A percentile compares a stretch with the other conserved stretches of the same genome.
Evolutionary conservation across 2,888 invertebrate species (phyloP).

Genomic region (Slavum lentiscoides): DNA sequence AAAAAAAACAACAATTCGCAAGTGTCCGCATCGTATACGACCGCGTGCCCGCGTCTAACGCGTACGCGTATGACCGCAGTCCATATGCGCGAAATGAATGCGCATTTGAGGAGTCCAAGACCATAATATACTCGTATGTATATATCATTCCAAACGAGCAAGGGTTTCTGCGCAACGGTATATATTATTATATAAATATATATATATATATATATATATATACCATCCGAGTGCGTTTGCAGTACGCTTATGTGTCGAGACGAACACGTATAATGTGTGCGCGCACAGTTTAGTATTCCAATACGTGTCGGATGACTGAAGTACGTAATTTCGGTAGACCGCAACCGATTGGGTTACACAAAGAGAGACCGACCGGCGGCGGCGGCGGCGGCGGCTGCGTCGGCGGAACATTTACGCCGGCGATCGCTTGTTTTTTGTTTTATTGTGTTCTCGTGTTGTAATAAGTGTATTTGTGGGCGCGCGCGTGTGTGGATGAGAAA

Average conservation of each 20-base stretch:
- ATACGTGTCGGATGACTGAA: conserved; percentile 48
- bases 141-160: conserved; percentile 8
- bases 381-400: conserved; percentile 6
- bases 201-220: conserved; percentile 12
- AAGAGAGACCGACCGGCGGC: conserved; percentile 41
- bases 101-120: too few species aligned
- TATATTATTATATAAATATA: conserved; percentile 11
- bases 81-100: too few species aligned
- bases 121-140: too few species aligned
- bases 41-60: too few species aligned
- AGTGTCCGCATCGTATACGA: too few species aligned
- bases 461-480: not conserved
- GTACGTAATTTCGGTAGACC: conserved; percentile 47
- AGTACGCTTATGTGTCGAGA: not conserved
- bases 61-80: too few species aligned
- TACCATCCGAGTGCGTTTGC: conserved; percentile 4
- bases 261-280: not conserved
- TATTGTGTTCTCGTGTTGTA: conserved; percentile 25
- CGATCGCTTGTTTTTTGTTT: conserved; percentile 15
- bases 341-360: conserved; percentile 52
- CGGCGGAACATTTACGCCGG: conserved; percentile 27
- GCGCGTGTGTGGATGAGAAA: not conserved
- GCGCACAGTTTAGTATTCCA: conserved; percentile 1
- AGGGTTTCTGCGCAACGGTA: not conserved
- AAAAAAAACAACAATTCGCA: too few species aligned